Base-by-base conservation (phyloP, 2,113 vertebrate genomes). In the Corythoichthys haematopterus region DNA sequence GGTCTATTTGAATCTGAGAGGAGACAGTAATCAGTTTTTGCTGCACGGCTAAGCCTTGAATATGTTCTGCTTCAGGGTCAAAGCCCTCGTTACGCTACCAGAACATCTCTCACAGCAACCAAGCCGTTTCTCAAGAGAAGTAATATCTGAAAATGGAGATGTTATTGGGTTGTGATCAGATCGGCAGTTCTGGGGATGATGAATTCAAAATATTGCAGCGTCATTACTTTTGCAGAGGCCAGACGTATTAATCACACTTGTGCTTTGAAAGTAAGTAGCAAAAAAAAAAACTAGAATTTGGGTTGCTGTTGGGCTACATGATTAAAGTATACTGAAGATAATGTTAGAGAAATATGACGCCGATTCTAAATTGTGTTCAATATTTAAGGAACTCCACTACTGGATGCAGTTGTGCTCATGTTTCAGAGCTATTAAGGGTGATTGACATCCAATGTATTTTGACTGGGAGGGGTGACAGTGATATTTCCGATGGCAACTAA, bases 11-110 rank as follows among this genome's bases (percentile, higher is more conserved):
- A 76, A 68, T 69, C 64, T 74, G 72, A 84, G 71, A 72, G 68
- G 71, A 60, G 62, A 74, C 71, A 68, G 65, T 76, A 82, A 87
- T 90, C 88, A 72, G 71, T 65, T 76, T 72, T 72, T 74, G 58
- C 79, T 12, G 63, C 72, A 46, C 78, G 77, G 64, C 11, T 82
- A 70, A 81, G 52, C 66, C 69, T 64, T 79, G 66, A 74, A 75
- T 60, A 36, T n/a, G 33, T 51, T 52, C 36, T 63, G 66, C 65
- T 67, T 73, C 48, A 64, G 76, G 72, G 73, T 80, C 60, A 73
- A 3, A 51, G 57, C 38, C 48, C 57, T 50, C 6, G 20, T 61
- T 61, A 61, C 15, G 9, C 16, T 37, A 10, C 38, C 55, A 64
- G 37, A 60, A 48, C 6, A 12, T 71, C 35, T 53, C 13, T 50